Evolutionary conservation across 2,888 invertebrate genomes (phyloP).

Genomic region (Leptopterna dolabrata): DNA sequence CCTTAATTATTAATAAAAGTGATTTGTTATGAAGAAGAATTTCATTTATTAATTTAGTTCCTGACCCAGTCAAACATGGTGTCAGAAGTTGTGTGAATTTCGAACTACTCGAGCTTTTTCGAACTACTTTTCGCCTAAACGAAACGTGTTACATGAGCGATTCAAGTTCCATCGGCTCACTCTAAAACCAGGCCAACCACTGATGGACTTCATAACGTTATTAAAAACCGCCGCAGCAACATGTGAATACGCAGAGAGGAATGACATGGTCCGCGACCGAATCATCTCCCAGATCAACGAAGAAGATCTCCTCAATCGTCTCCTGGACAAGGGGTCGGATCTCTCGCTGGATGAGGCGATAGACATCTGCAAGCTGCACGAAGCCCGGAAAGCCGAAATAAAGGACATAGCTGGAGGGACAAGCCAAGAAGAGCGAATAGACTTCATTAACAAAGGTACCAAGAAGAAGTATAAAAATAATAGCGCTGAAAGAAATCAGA

Average conservation of each 20-base stretch:
- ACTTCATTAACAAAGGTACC: no score
- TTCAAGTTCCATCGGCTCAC: not conserved
- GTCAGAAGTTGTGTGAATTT: no score
- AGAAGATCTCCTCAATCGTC: not conserved
- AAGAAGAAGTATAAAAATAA: no score
- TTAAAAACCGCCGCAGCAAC: not conserved
- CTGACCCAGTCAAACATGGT: no score
- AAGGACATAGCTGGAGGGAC: no score
- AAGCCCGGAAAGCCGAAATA: no score
- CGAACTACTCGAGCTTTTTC: not conserved
- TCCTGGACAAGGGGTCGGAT: not conserved
- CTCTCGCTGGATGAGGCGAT: not conserved
- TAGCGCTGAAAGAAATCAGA: no score
- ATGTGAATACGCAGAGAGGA: not conserved
- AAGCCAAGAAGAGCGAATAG: no score
- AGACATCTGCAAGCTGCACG: not conserved
- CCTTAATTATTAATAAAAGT: no score
- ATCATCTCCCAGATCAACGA: not conserved
- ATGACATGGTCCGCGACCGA: conserved; percentile 6
- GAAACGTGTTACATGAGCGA: not conserved
- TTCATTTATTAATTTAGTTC: no score
- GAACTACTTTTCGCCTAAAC: not conserved
- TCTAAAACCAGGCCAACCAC: not conserved
- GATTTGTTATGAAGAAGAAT: no score
- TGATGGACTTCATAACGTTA: not conserved